Base-by-base conservation (phyloP, 2,113 vertebrate species). In the Sinocyclocheilus anophthalmus region DNA sequence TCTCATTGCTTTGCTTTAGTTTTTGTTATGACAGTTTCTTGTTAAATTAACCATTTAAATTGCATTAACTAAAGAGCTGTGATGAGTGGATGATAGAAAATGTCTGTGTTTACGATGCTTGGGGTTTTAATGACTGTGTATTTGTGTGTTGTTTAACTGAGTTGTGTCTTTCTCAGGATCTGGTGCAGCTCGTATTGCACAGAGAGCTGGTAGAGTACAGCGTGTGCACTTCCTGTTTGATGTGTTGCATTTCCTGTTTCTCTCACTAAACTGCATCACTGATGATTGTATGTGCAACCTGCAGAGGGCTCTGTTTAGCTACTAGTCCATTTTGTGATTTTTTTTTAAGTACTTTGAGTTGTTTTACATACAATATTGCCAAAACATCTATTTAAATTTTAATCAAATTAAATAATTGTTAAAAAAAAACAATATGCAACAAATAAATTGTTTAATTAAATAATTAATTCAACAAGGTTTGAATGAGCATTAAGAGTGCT, bases 181-280 rank as follows among this genome's bases (percentile, higher is more conserved):
- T 96, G 95, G 93, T 92, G 91, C 92, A 94, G 93, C 92, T 95
- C 90, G 94, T 95, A 90, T 94, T 95, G 92, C 92, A n/a, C 92
- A 92, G 93, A 90, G 94, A 95, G 93, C 93, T 95, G 93, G 93
- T 94, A 94, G 93, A 93, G 90, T 95, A 93, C 92, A 89, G 88
- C 11, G 90, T 50, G 39, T 85, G 53, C 30, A 76, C 82, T 84
- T 84, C 82, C 82, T 57, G 55, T 75, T 76, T 85, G 48, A 33
- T 59, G 53, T 20, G 65, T 26, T 85, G 18, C 57, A 13, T 53
- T 84, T 81, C 18, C 53, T 79, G 48, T 90, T 13, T 84, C 81
- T 84, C 76, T 84, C 39, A 90, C 86, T 76, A 84, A 92, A 87
- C 79, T 76, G 85, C 82, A 89, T 92, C 87, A 89, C 88, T 88